Evolutionary conservation across 2,888 invertebrate species (phyloP), one percentile per base, ranked within the genome.

Genomic region (Vandiemenella viatica): DNA sequence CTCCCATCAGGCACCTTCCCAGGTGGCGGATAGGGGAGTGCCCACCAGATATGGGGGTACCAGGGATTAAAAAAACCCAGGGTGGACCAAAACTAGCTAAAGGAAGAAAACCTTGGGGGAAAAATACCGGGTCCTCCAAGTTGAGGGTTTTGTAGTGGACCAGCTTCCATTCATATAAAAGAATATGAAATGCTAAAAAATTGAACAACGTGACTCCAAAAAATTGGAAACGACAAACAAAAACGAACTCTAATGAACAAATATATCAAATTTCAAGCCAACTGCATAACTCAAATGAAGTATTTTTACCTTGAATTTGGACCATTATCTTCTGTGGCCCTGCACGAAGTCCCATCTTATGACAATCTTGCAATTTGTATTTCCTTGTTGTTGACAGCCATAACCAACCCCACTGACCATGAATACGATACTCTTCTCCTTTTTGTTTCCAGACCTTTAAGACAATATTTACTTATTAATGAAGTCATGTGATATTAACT

Each of bases 371-470:
- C 57, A 52, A 68, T 65, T 70, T 75, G 57, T 76, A 75, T 58
- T 76, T 77, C 52, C 87, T 73, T 49, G 80, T 76, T 4, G 76
- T 69, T 0, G 88, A 83, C 50, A 88, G 74, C 92, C 93, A 95
- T 45, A 87, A 68, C 97, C 97, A 98, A n/a, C 96, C 97, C 81
- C 95, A 93, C 58, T 88, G 84, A 0, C 96, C 96, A 61, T 92
- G 92, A 40, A 97, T 81, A 55, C 98, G 76, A 65, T 96, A 98
- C 61, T 97, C 96, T 68, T 98, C 98, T 1, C 97, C 97, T 67
- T 92, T 95, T 69, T 95, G 92, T 65, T 96, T 96, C 89, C 91
- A 91, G 18, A 87, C 74, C 74, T 75, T 48, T 4, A n/a, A 13
- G 5, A 32, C 32, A 32, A 4, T 32, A 3, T 13, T 4, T 4